Conservation (phyloP, 2,113 vertebrate genomes). For the Clarias magur region DNA sequence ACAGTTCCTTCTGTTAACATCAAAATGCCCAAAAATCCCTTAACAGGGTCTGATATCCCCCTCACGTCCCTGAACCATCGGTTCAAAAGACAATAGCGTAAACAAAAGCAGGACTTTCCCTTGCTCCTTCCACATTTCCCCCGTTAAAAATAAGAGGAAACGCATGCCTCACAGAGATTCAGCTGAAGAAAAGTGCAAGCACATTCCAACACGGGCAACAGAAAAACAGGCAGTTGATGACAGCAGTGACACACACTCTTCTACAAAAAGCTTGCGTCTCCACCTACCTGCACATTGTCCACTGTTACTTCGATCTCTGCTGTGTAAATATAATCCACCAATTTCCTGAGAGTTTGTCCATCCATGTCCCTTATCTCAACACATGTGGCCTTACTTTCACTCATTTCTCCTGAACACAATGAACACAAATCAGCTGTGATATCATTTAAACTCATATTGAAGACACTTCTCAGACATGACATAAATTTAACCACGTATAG, state of each 20-base stretch:
- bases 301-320: slow-evolving; percentile 94
- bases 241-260: not conserved
- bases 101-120: slow-evolving; percentile 85
- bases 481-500: not conserved
- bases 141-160: slow-evolving; percentile 87
- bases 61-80: not conserved
- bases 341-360: slow-evolving; percentile 84
- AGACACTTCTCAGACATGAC: not conserved
- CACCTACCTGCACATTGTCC: slow-evolving; percentile 91
- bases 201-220: not conserved
- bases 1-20: not conserved
- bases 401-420: slow-evolving; percentile 87
- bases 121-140: slow-evolving; percentile 78
- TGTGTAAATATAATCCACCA: slow-evolving; percentile 95
- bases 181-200: not conserved
- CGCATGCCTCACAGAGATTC: slow-evolving; percentile 64
- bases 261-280: not conserved
- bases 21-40: not conserved
- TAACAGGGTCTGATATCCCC: not conserved
- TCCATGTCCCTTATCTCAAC: slow-evolving; percentile 94
- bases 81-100: slow-evolving; percentile 47
- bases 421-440: slow-evolving; percentile 1
- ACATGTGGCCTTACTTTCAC: slow-evolving; percentile 91
- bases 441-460: not conserved
- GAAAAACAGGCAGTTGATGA: not conserved